These are phyloP conservation scores for Chesias legatella DNA, from an alignment of 2,888 invertebrate species.

Conservation along the genomic window DNA sequence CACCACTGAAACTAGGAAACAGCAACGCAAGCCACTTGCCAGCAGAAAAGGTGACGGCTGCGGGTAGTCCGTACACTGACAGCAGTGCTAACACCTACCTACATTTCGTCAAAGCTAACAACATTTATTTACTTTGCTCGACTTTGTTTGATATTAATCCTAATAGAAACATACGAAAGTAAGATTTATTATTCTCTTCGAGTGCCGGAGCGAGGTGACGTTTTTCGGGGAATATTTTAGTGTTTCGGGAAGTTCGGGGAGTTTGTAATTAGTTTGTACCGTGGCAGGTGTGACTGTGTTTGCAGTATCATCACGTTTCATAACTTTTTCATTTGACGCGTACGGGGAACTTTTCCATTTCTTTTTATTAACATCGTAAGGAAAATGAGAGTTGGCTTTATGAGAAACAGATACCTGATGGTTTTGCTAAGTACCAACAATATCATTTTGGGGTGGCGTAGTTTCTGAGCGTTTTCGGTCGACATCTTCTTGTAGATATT, in stretches of 20 bases:
- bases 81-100: slow-evolving; percentile 12
- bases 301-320: slow-evolving; percentile 76
- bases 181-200: slow-evolving; percentile 61
- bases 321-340: slow-evolving; percentile 80
- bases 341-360: slow-evolving; percentile 75
- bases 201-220: slow-evolving; percentile 63
- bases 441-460: slow-evolving; percentile 27
- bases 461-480: slow-evolving; percentile 12
- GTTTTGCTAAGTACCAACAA: slow-evolving; percentile 50
- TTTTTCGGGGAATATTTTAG: slow-evolving; percentile 78
- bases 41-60: too few relatives aligned
- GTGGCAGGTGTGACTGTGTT: slow-evolving; percentile 68
- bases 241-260: slow-evolving; percentile 70
- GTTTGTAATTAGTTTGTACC: slow-evolving; percentile 76
- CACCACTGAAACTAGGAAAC: too few relatives aligned
- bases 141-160: slow-evolving; percentile 36
- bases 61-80: too few relatives aligned
- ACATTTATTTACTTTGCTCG: slow-evolving; percentile 31
- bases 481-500: slow-evolving; percentile 7
- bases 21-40: too few relatives aligned
- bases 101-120: slow-evolving; percentile 29
- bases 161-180: slow-evolving; percentile 40
- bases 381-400: slow-evolving; percentile 75
- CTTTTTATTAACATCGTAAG: slow-evolving; percentile 79
- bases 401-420: slow-evolving; percentile 69